A percentile compares a stretch with the other conserved stretches of the same genome.
Conservation (phyloP, 1,140 invertebrate genomes). For the Lepidurus packardi region DNA sequence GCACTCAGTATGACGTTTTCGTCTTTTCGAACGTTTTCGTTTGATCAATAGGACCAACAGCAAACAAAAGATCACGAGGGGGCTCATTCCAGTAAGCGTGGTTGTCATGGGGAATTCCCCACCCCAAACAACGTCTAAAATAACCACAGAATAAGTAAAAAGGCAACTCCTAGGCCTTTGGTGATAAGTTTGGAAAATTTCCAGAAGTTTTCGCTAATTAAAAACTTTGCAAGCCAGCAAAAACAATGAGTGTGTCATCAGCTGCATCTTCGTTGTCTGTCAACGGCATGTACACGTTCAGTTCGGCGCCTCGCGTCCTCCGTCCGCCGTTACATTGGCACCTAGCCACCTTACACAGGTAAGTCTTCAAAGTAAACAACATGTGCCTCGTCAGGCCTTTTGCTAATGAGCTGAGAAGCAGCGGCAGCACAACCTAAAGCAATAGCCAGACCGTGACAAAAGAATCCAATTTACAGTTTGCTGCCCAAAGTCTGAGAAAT, state of each 20-base stretch:
- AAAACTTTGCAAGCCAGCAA: not conserved
- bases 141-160: not conserved
- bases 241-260: slow-evolving; percentile 15
- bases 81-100: not conserved
- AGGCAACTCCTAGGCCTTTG: not conserved
- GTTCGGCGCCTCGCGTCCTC: slow-evolving; percentile 16
- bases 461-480: not conserved
- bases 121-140: not conserved
- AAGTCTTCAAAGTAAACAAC: not conserved
- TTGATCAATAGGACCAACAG: not conserved
- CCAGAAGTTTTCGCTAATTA: too few relatives aligned
- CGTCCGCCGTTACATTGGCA: slow-evolving; percentile 12
- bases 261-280: slow-evolving; percentile 1
- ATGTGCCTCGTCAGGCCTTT: not conserved
- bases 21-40: not conserved
- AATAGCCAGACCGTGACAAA: slow-evolving; percentile 10
- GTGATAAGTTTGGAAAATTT: not conserved
- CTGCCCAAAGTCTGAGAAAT: not conserved
- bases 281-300: slow-evolving; percentile 12
- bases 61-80: not conserved
- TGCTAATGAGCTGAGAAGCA: slow-evolving; percentile 15
- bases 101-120: not conserved
- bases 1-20: not conserved
- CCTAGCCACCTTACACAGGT: slow-evolving; percentile 10
- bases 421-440: not conserved